Evolutionary conservation across 92 coral and sea anemone genomes (phyloP).

Genomic region (Palythoa heliodiscus): DNA sequence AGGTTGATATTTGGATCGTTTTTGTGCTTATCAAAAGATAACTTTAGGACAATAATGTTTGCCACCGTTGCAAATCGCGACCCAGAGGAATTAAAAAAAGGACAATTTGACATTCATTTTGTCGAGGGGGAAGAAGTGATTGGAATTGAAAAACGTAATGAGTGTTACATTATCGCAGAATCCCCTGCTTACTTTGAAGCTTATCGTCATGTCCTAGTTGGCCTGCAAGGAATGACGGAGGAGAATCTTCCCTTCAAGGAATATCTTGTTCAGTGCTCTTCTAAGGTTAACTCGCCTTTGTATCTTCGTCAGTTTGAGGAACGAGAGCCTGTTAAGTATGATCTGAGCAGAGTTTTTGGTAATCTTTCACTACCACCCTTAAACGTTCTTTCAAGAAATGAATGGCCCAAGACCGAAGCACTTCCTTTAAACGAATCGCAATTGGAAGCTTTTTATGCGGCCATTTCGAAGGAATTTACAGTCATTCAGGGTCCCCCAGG

Average conservation of each 20-base stretch:
- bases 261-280: slow-evolving; percentile 68
- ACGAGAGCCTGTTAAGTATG: slow-evolving; percentile 42
- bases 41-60: slow-evolving; percentile 64
- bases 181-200: slow-evolving; percentile 82
- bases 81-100: slow-evolving; percentile 53
- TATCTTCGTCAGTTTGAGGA: slow-evolving; percentile 52
- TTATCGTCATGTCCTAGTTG: slow-evolving; percentile 78
- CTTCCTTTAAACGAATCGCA: slow-evolving; percentile 72
- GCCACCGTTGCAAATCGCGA: slow-evolving; percentile 76
- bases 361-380: slow-evolving; percentile 8
- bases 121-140: slow-evolving; percentile 55
- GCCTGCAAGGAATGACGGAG: slow-evolving; percentile 61
- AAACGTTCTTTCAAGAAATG: slow-evolving; percentile 41
- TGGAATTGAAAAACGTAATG: slow-evolving; percentile 54
- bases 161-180: slow-evolving; percentile 67
- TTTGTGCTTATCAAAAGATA: slow-evolving; percentile 68
- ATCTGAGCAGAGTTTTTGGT: slow-evolving; percentile 46
- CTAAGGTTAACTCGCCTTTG: slow-evolving; percentile 70
- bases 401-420: slow-evolving; percentile 63
- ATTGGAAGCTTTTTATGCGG: slow-evolving; percentile 73
- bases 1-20: slow-evolving; percentile 76
- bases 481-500: slow-evolving; percentile 85
- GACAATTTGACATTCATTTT: slow-evolving; percentile 62
- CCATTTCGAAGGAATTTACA: slow-evolving; percentile 77
- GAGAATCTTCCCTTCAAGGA: slow-evolving; percentile 69